Conservation (phyloP, 2,797 vertebrate species). For the Sylvilagus floridanus region DNA sequence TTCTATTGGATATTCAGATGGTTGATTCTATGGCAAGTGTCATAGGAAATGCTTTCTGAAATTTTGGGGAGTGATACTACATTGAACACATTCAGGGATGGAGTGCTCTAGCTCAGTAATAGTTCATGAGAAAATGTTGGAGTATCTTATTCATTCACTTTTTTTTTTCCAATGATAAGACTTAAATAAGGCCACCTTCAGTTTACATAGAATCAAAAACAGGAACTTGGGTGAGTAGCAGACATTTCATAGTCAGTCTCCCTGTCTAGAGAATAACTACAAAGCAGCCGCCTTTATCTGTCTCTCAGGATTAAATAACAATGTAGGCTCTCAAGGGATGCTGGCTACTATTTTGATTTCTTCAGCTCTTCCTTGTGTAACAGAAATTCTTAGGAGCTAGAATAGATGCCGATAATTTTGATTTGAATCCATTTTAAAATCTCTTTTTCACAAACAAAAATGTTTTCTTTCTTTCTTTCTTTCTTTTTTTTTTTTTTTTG, state of each 20-base stretch:
- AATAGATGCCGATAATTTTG: constrained; percentile 34
- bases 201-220: neutral
- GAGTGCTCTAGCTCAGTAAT: neutral
- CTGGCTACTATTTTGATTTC: constrained; percentile 53
- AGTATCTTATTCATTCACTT: neutral
- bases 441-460: neutral
- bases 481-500: too few relatives aligned
- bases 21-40: constrained; percentile 59
- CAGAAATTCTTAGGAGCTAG: constrained; percentile 42
- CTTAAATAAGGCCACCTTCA: neutral
- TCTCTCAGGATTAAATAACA: constrained; percentile 66
- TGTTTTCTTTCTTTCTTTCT: neutral
- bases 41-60: constrained; percentile 42
- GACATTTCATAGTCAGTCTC: constrained; percentile 40
- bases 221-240: neutral
- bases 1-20: constrained; percentile 30
- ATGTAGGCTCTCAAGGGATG: neutral
- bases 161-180: constrained; percentile 11
- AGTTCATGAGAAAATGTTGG: constrained; percentile 23
- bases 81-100: neutral
- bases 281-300: neutral
- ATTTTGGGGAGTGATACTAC: constrained; percentile 43
- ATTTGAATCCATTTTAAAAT: constrained; percentile 28
- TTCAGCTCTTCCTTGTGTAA: constrained; percentile 40
- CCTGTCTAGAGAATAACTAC: neutral